Evolutionary conservation across 1,140 invertebrate species (phyloP), one percentile per base, ranked within the genome.

Genomic region (Habropoda laboriosa): DNA sequence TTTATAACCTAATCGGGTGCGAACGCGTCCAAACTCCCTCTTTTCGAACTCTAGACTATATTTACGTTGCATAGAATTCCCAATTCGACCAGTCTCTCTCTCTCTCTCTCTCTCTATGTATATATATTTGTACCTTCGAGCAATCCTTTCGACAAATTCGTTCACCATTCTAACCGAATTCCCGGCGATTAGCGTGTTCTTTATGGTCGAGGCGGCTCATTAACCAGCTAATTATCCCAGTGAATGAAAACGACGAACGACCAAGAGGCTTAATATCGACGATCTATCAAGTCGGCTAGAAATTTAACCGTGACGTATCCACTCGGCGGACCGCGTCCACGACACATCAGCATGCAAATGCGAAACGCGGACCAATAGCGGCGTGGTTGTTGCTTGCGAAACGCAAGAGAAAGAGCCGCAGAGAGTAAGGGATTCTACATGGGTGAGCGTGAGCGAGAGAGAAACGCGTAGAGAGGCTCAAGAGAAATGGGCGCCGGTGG

Each of bases 401-500:
- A 45, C 49, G 42, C 38, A n/a, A n/a, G 61, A 66, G 55, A 47
- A 47, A 47, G 42, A n/a, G 27, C 27, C 18, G n/a, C 45, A 21
- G 27, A 13, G 47, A 5, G n/a, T n/a, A n/a, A n/a, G n/a, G n/a
- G n/a, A n/a, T n/a, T n/a, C n/a, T n/a, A n/a, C n/a, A n/a, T n/a
- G n/a, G n/a, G 51, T 35, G 74, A 21, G 8, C 16, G n/a, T 8
- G 8, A 3, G 21, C 45, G 13, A n/a, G 13, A 53, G 73, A 30
- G 71, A 12, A 27, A 60, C 30, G 64, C 27, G 40, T 30, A 30
- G 21, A 21, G 57, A 35, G 30, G 30, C 42, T 18, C 10, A 82
- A 90, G 90, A 92, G 91, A 88, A 92, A 91, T 91, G 91, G 87
- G 89, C 87, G 83, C 87, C 86, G 79, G 88, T 87, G 85, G 89